phyloP scores from a whole-genome alignment of 2,888 invertebrate genomes.

The Brachyptera risi region DNA sequence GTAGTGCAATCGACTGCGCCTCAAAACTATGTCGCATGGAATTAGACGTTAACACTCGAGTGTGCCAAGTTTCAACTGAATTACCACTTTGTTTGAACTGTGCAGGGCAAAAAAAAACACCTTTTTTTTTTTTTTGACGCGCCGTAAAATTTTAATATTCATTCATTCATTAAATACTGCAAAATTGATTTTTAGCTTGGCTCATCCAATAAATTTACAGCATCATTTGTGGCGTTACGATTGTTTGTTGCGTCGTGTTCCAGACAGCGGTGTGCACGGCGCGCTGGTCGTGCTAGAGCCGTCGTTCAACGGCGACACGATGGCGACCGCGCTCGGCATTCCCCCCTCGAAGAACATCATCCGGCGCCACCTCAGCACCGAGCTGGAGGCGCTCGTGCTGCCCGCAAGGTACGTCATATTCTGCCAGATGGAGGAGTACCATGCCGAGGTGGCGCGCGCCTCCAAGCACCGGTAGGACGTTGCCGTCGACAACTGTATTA shows the following conservation, averaged over 20 bases:
- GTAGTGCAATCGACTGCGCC: too few species aligned
- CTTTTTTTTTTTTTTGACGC: not conserved
- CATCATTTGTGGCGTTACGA: too few species aligned
- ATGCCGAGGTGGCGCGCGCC: conserved; percentile 69
- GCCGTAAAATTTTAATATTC: not conserved
- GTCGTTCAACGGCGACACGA: conserved; percentile 90
- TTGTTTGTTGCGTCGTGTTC: conserved; percentile 37
- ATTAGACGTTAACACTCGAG: too few species aligned
- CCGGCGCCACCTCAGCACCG: conserved; percentile 83
- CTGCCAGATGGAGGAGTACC: conserved; percentile 81
- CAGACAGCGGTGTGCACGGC: conserved; percentile 93
- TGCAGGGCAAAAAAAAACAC: too few species aligned
- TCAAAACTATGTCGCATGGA: too few species aligned
- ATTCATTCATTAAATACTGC: not conserved
- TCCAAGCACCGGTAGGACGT: conserved; percentile 34
- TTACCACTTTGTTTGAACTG: too few species aligned
- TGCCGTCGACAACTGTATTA: too few species aligned
- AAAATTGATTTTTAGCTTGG: not conserved
- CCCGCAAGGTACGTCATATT: conserved; percentile 90
- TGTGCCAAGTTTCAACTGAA: too few species aligned
- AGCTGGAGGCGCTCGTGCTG: conserved; percentile 84
- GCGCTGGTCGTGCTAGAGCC: conserved; percentile 90
- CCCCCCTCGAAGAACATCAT: conserved; percentile 92
- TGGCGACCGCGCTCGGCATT: conserved; percentile 89
- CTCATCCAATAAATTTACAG: too few species aligned